Percentiles rank a stretch among this genome's conserved stretches.
These are phyloP conservation scores for Xyrauchen texanus DNA, from an alignment of 2,113 vertebrate species.

Conservation along the genomic window DNA sequence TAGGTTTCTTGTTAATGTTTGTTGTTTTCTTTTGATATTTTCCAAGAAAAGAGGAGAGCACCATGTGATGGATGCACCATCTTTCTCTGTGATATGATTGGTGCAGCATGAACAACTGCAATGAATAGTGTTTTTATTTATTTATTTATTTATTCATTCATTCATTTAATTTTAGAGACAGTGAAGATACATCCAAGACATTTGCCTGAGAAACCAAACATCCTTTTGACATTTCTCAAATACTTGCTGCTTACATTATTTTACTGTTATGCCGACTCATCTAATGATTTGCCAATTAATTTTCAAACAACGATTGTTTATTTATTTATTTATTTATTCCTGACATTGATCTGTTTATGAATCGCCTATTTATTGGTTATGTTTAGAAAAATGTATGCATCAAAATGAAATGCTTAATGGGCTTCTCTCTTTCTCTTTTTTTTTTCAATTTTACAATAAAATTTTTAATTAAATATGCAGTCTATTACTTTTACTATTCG, in stretches of 20 bases:
- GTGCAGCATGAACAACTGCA: constrained; percentile 74
- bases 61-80: constrained; percentile 53
- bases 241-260: constrained; percentile 79
- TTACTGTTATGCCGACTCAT: constrained; percentile 74
- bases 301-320: constrained; percentile 57
- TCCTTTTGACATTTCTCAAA: constrained; percentile 75
- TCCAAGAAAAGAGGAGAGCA: constrained; percentile 56
- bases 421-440: constrained; percentile 82
- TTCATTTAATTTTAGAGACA: constrained; percentile 64
- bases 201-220: constrained; percentile 79
- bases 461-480: constrained; percentile 68
- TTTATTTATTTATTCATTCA: constrained; percentile 13
- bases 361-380: constrained; percentile 64
- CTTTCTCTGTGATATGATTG: constrained; percentile 69
- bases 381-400: constrained; percentile 75
- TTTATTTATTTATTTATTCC: constrained; percentile 61
- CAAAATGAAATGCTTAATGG: constrained; percentile 77
- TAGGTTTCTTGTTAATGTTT: constrained; percentile 44
- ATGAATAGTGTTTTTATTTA: constrained; percentile 61
- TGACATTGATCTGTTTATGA: constrained; percentile 43
- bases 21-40: constrained; percentile 25
- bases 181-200: constrained; percentile 60
- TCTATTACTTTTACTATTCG: background rate
- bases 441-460: constrained; percentile 88
- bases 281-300: constrained; percentile 71